Evolutionary conservation across 2,888 invertebrate species (phyloP), one percentile per base, ranked within the genome.

Genomic region (Epiblema foenella): DNA sequence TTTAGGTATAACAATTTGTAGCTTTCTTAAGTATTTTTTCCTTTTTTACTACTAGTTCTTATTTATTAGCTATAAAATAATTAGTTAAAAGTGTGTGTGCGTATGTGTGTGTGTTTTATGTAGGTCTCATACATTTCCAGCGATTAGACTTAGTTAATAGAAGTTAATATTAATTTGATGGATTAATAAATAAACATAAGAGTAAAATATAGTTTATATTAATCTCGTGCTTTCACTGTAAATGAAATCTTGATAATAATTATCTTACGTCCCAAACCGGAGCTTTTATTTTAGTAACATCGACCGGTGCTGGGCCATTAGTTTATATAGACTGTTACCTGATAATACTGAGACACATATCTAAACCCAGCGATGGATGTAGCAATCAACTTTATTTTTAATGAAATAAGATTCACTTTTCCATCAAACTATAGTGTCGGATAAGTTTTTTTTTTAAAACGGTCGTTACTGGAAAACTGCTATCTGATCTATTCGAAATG

Each of bases 401-500:
- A 12, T 15, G n/a, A 0, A 29, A 29, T 33, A n/a, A 54, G 9
- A n/a, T 12, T 56, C n/a, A 54, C n/a, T 56, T 56, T 29, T 9
- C n/a, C 9, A n/a, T 56, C 10, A 7, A 29, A 56, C 9, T 9
- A 7, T n/a, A 9, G 2, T n/a, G 15, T 56, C 15, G 9, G 20
- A 29, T 56, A 29, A 29, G 12, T 11, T 20, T 20, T 4, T 46
- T 46, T 46, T 46, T 46, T 5, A 54, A 54, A 24, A 12, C 12
- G 20, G 20, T 54, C 20, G 18, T 20, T 54, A 20, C 20, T 20
- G 24, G 54, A 3, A 54, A 54, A 54, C 12, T 54, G 54, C 20
- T 56, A 33, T 56, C 56, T 15, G 29, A 56, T 56, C 29, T 56
- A 56, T 56, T 29, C n/a, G n/a, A 33, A 56, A 56, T 33, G 56